Conservation (phyloP, 2,113 vertebrate genomes). For the Morone chrysops region DNA sequence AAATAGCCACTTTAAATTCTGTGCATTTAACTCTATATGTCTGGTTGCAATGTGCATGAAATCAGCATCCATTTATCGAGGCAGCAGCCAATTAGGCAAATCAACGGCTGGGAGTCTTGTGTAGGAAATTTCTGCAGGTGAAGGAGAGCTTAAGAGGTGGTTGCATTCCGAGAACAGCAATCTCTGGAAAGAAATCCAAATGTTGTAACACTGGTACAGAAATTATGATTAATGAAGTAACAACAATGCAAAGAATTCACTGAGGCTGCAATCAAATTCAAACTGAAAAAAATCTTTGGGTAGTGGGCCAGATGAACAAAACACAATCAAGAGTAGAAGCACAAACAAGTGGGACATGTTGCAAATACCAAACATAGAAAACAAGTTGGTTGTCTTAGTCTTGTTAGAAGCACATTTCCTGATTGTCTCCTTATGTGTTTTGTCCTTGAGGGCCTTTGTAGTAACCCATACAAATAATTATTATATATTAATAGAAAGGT, state of each 20-base stretch:
- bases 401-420: neutral
- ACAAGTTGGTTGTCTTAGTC: neutral
- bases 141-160: conserved; percentile 9
- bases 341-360: neutral
- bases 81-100: conserved; percentile 34
- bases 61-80: conserved; percentile 19
- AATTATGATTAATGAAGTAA: neutral
- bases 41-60: neutral
- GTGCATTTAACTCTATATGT: conserved; percentile 11
- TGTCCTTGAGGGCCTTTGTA: neutral
- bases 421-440: neutral
- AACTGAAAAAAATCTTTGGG: neutral
- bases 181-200: neutral
- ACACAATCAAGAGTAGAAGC: neutral
- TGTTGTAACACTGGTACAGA: neutral
- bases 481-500: neutral
- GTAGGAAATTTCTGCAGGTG: conserved; percentile 3
- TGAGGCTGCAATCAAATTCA: neutral
- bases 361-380: conserved; percentile 7
- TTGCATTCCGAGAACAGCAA: neutral
- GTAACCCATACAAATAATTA: neutral
- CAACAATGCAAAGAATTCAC: neutral
- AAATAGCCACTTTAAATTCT: conserved; percentile 5
- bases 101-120: conserved; percentile 8
- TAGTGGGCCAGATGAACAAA: neutral